Base-by-base conservation (phyloP, 2,888 invertebrate species). In the Hetaerina titia region DNA sequence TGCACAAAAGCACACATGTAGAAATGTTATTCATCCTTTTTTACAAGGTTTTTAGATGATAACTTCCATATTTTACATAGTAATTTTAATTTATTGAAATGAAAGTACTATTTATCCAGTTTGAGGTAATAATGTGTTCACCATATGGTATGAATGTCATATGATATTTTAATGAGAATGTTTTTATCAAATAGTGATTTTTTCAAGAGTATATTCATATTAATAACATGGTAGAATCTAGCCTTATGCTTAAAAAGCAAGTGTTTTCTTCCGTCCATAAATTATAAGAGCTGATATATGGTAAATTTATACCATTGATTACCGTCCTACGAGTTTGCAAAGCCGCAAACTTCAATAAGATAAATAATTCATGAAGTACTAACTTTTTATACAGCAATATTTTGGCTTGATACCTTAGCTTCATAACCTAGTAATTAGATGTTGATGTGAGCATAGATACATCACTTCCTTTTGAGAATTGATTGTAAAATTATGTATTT, bases 211-310 rank as follows among this genome's bases (percentile, higher is more conserved):
- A 92, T 69, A 92, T 92, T 74, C 92, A 92, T 92, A 92, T 92
- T n/a, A 69, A 25, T 92, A 81, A 81, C 81, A 92, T 64, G 56
- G 56, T 56, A 92, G 92, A 89, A 31, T 45, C 56, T 90, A 90
- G 90, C 60, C 45, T 45, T 56, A 56, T 69, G 92, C 92, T 92
- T 92, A 22, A 69, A 92, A 92, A 69, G 92, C 92, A 92, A 63
- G 90, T 92, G 92, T 92, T 92, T 92, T 92, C 92, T 69, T 92
- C 92, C 92, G 92, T 92, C 92, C 92, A 92, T 92, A 31, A 92
- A 92, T 64, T 45, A 92, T 92, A 45, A 92, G 69, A 92, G 69
- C 56, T 92, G 57, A 69, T 92, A 45, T 90, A n/a, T 74, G 92
- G 92, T 92, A 74, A 69, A 56, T 25, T n/a, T 69, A 22, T 92